Base-by-base conservation (phyloP, 1,140 invertebrate genomes). In the Penaeus vannamei region DNA sequence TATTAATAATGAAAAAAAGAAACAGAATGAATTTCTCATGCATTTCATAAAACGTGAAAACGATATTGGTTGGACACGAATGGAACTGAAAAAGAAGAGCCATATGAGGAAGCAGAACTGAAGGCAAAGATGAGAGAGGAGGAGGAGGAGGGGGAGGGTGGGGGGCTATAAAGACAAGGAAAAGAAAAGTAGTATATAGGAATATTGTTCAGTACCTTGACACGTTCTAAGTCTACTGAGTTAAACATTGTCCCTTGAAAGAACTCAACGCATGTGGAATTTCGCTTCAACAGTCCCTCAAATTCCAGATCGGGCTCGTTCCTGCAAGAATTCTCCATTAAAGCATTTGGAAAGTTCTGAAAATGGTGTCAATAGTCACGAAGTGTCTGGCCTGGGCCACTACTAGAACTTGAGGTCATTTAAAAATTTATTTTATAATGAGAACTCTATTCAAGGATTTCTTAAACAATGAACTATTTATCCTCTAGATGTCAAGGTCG, bases 181-280 rank as follows among this genome's bases (percentile, higher is more conserved):
- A 86, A 85, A 66, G 36, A 80, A 85, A 86, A 89, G 80, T 60
- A 62, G 72, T 77, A 80, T 90, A 86, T 90, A 62, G 85, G 85
- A 89, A 91, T 90, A 91, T 82, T 89, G 87, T 87, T 86, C 88
- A 90, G 82, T 91, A 95, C 94, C 92, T 94, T 94, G 20, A 94
- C 94, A 91, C 94, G 92, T 90, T 94, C 93, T 87, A 95, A 92
- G 92, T 95, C 94, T 92, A 94, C 94, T 59, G 94, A 93, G 92
- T 94, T 94, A 94, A 95, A 95, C 26, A 95, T 94, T 87, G 94
- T 94, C 29, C 94, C 94, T 91, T 94, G 93, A 92, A 94, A 94
- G 92, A 94, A 95, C 91, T 94, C 94, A 82, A 95, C 94, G 90
- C 94, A 94, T 76, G 94, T 95, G 91, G 94, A 94, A 92, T 94